Conservation (phyloP, 2,888 invertebrate genomes). For the Cataglyphis altisquamis region DNA sequence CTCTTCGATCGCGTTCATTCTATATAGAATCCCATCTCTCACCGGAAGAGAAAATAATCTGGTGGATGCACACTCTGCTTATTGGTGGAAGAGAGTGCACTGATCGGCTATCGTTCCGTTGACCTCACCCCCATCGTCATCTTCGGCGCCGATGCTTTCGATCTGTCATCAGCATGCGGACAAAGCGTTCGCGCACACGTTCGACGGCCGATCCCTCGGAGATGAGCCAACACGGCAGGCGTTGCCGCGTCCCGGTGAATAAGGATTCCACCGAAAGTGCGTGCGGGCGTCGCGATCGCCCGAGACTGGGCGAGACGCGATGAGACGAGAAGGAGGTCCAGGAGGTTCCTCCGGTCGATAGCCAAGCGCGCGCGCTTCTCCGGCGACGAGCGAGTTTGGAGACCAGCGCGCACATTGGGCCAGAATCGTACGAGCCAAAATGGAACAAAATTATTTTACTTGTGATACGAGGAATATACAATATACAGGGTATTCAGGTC, state of each 20-base stretch:
- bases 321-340: conserved; percentile 69
- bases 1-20: not conserved
- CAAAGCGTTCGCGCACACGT: conserved; percentile 32
- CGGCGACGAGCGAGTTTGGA: conserved; percentile 20
- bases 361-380: conserved; percentile 77
- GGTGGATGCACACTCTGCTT: too few relatives aligned
- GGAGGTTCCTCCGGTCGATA: conserved; percentile 80
- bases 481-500: too few relatives aligned
- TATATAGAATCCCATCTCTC: not conserved
- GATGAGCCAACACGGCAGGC: conserved; percentile 45
- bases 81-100: not conserved
- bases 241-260: conserved; percentile 60
- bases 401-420: not conserved
- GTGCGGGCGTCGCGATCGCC: conserved; percentile 31
- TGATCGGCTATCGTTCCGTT: conserved; percentile 2
- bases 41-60: not conserved
- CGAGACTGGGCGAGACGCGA: conserved; percentile 56
- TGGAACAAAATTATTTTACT: not conserved
- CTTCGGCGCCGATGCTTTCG: conserved; percentile 8
- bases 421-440: not conserved
- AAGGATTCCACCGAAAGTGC: conserved; percentile 58
- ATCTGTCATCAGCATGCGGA: conserved; percentile 48
- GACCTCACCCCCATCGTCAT: conserved; percentile 15
- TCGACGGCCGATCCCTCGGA: conserved; percentile 52
- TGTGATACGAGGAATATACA: not conserved